Percentiles rank a stretch among this genome's conserved stretches.
Evolutionary conservation across 2,797 vertebrate genomes (phyloP).

Genomic region (Lagorchestes hirsutus): DNA sequence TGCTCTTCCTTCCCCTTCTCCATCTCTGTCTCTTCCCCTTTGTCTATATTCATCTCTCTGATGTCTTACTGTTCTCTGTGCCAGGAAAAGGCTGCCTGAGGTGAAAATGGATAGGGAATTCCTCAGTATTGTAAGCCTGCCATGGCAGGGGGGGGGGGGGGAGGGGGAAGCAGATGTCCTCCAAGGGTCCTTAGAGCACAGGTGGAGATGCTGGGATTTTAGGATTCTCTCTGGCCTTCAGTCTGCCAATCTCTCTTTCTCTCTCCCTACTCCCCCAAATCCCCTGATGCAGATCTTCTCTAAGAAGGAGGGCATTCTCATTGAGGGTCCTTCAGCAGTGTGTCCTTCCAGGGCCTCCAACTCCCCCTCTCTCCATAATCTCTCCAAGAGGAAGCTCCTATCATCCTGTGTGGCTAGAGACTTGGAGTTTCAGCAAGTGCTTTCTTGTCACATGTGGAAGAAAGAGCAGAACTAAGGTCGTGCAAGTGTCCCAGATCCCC

Average conservation of each 20-base stretch:
- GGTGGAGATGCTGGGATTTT: neutral
- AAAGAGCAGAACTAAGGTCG: neutral
- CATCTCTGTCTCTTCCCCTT: neutral
- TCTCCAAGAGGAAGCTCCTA: neutral
- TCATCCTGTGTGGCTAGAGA: neutral
- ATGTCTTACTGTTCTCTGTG: neutral
- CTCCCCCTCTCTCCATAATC: neutral
- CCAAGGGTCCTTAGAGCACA: neutral
- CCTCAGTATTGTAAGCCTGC: neutral
- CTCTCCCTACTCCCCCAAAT: neutral
- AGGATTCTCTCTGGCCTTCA: neutral
- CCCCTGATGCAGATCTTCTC: neutral
- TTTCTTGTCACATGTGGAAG: neutral
- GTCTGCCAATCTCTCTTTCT: neutral
- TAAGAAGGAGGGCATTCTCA: neutral
- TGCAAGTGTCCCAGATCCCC: neutral
- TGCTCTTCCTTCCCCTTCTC: neutral
- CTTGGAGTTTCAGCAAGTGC: neutral
- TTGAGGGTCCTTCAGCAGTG: neutral
- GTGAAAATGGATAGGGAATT: neutral
- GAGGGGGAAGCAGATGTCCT: neutral
- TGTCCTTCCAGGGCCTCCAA: neutral
- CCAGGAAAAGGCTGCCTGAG: neutral
- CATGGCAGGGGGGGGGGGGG: too few relatives aligned
- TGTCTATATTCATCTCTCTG: neutral